These are phyloP conservation scores for Aplochiton taeniatus DNA, from an alignment of 2,797 vertebrate genomes.

Conservation along the genomic window DNA sequence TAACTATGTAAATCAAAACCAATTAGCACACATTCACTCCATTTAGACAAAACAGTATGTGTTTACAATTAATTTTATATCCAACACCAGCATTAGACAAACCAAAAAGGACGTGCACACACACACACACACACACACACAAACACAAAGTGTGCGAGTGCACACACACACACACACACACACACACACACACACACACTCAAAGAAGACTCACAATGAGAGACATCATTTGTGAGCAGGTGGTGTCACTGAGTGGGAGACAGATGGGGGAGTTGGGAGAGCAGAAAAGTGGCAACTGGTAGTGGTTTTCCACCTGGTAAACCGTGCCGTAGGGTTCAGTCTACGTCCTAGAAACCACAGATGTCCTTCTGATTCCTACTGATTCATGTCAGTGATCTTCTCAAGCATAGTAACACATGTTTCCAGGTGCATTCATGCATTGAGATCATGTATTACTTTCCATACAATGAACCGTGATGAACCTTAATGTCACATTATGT, in stretches of 20 bases:
- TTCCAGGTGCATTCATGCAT: constrained; percentile 43
- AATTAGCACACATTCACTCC: too few species aligned
- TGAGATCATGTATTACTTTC: constrained; percentile 44
- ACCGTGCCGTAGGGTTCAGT: constrained; percentile 27
- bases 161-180: constrained; percentile 1
- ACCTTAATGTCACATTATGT: constrained; percentile 32
- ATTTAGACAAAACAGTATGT: too few species aligned
- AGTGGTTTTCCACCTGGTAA: neutral
- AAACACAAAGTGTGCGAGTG: constrained; percentile 17
- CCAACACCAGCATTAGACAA: neutral
- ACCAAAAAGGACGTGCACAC: neutral
- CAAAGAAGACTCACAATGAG: neutral
- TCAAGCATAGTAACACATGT: constrained; percentile 56
- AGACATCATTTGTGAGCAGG: constrained; percentile 50
- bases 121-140: constrained; percentile 11
- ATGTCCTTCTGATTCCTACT: constrained; percentile 39
- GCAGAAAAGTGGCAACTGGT: constrained; percentile 20
- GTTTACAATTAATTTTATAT: too few species aligned
- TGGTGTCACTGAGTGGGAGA: constrained; percentile 18
- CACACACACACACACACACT: neutral
- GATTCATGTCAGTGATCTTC: constrained; percentile 28
- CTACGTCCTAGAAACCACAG: constrained; percentile 34
- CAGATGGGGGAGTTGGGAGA: constrained; percentile 33
- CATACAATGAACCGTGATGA: constrained; percentile 16
- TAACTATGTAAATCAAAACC: too few species aligned